phyloP scores from a whole-genome alignment of 2,797 vertebrate species.

The Platyrinchus mystaceus region DNA sequence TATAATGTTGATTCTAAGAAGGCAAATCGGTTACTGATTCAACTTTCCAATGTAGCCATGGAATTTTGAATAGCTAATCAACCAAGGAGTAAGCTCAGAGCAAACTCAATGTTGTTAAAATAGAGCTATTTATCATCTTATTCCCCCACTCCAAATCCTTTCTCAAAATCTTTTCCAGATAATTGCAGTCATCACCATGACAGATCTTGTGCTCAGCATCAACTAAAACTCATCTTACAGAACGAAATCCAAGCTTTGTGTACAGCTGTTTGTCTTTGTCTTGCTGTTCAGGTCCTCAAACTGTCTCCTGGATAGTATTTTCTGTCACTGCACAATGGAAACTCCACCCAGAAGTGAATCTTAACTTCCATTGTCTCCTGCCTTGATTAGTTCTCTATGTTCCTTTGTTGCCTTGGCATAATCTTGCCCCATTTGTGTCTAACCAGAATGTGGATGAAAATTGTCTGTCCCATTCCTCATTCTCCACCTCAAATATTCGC shows the following conservation, averaged over 20 bases:
- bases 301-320: not conserved
- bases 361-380: not conserved
- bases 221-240: not conserved
- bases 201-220: not conserved
- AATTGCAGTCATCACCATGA: not conserved
- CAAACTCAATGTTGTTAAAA: not conserved
- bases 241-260: not conserved
- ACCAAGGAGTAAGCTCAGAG: not conserved
- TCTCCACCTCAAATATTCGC: not conserved
- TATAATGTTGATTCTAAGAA: not conserved
- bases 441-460: not conserved
- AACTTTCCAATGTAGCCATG: not conserved
- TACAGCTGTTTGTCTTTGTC: not conserved
- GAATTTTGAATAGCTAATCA: not conserved
- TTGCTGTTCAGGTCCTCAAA: not conserved
- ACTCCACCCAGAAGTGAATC: accelerated
- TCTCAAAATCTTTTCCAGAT: not conserved
- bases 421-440: not conserved
- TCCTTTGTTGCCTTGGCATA: not conserved
- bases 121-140: not conserved
- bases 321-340: not conserved
- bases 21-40: not conserved
- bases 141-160: not conserved
- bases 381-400: not conserved
- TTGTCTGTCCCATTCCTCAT: not conserved